Evolutionary conservation across 2,888 invertebrate genomes (phyloP), one percentile per base, ranked within the genome.

Genomic region (Diplazon laetatorius): DNA sequence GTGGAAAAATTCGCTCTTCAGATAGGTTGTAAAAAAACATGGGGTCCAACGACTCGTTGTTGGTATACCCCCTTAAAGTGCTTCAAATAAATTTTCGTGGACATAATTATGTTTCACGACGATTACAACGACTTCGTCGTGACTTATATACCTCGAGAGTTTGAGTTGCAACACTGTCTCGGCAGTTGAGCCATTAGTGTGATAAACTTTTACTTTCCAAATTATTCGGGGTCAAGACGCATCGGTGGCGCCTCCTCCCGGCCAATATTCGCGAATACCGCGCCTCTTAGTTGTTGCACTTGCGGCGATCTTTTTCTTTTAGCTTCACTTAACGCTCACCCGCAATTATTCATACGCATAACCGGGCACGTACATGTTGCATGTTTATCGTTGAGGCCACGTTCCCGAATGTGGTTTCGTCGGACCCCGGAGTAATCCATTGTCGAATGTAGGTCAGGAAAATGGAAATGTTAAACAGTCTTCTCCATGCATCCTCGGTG

Each of bases 301-400:
- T 35, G 39, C 30, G 50, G 16, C 20, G 16, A 30, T n/a, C n/a
- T 60, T 74, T 66, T 60, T 68, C 44, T 74, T 60, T 52, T 60
- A 72, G 46, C 63, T 44, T 48, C 72, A 22, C 71, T 55, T 55
- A 37, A 35, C 44, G 44, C 62, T 30, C 18, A 46, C 37, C 30
- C 39, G 46, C 39, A 20, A 48, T n/a, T 22, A 66, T 65, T n/a
- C 62, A 57, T 59, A 44, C 42, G 39, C 39, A n/a, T n/a, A n/a
- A 25, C 59, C 14, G 20, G 39, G 37, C 25, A 59, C 37, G 25
- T 37, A 48, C 50, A 18, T 44, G 55, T 62, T 18, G 76, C 42
- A 46, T 73, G 68, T 73, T 73, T 77, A 77, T 77, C 72, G 55
- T 73, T 63, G 57, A 35, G 63, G 77, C 42, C 77, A 77, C 77